Evolutionary conservation across 1,140 invertebrate genomes (phyloP), one percentile per base, ranked within the genome.

Genomic region (Brachionus calyciflorus): DNA sequence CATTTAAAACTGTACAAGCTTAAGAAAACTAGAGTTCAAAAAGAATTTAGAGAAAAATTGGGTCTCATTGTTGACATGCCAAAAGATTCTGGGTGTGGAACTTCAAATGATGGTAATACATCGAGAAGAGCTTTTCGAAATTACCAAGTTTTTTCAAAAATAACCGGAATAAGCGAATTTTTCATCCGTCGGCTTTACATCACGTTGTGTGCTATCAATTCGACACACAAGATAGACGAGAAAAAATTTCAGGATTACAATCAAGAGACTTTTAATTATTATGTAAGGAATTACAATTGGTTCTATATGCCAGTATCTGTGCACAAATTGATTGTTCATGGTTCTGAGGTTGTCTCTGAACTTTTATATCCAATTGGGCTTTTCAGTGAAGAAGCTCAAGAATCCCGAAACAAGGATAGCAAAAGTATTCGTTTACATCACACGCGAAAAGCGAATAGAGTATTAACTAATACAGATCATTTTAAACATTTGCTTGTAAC

Each of bases 401-500:
- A 51, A 51, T 51, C 48, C 24, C 48, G 17, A 49, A 49, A 49
- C 24, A 51, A 51, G 48, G 48, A 51, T 51, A 51, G 48, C 24
- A 51, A 51, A 51, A 51, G 48, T 21, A 51, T 51, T 51, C 48
- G 4, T 51, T 51, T 51, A 51, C 4, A 51, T 51, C 48, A 51
- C 48, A 51, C 48, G 24, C 48, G 48, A 51, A 51, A 51, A 21
- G 48, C 48, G 24, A 51, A 51, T 51, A 51, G 48, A 51, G 48
- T 51, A 51, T 51, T 51, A 51, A 51, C 48, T 51, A 51, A 51
- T 51, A 24, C 19, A 51, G 48, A 51, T 21, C 4, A 51, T 51
- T 51, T 51, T 51, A 51, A 51, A 51, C 48, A 51, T 51, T 51
- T 51, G 48, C 48, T 51, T 51, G 48, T 51, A 21, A 51, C 48